These are phyloP conservation scores for Phortica variegata DNA, from an alignment of 1,140 invertebrate genomes.

Conservation along the genomic window DNA sequence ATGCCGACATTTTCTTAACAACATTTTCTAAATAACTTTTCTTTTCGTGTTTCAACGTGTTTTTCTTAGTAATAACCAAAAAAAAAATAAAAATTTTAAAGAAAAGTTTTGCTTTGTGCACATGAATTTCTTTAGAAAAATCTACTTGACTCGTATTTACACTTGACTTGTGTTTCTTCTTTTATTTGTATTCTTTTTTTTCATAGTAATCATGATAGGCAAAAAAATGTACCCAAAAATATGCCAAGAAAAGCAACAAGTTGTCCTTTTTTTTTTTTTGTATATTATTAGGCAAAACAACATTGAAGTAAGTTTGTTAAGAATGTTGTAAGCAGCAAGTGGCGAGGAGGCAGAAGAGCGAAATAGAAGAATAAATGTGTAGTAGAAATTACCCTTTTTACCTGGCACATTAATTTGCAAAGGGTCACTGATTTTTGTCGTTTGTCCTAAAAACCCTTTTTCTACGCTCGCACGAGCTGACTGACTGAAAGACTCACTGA, in stretches of 20 bases:
- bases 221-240: not conserved
- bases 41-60: too few relatives aligned
- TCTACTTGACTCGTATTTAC: constrained; percentile 34
- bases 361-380: not conserved
- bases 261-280: constrained; percentile 12
- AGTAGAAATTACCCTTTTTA: constrained; percentile 45
- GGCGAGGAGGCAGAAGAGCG: too few relatives aligned
- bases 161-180: too few relatives aligned
- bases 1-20: too few relatives aligned
- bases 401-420: constrained; percentile 46
- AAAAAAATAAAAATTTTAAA: too few relatives aligned
- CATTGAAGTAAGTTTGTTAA: too few relatives aligned
- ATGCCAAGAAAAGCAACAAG: constrained; percentile 31
- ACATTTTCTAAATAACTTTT: too few relatives aligned
- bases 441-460: constrained; percentile 9
- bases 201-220: constrained; percentile 19
- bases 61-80: too few relatives aligned
- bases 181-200: too few relatives aligned
- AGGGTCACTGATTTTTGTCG: constrained; percentile 33
- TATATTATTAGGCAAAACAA: not conserved
- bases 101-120: too few relatives aligned
- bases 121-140: not conserved
- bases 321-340: too few relatives aligned
- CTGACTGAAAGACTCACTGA: not conserved
- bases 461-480: not conserved